phyloP scores from a whole-genome alignment of 2,888 invertebrate species.

The Melanargia galathea region DNA sequence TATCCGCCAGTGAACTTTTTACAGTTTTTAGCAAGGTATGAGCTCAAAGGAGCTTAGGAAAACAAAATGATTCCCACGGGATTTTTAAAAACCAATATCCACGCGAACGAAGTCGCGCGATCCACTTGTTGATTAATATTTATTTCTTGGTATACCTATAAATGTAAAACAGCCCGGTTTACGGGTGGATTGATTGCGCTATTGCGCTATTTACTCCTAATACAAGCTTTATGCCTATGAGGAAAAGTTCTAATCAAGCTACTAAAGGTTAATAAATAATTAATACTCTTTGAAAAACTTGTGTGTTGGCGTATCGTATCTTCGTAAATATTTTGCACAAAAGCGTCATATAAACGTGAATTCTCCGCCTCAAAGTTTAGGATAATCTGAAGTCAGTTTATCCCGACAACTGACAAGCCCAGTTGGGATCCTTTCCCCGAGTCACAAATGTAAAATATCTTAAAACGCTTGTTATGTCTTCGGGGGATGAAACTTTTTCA shows the following conservation, averaged over 20 bases:
- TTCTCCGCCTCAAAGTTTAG: conserved; percentile 12
- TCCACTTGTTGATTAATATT: too few relatives aligned
- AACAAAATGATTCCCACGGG: too few relatives aligned
- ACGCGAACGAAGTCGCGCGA: too few relatives aligned
- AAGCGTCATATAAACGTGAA: conserved; percentile 8
- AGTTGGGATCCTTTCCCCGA: conserved; percentile 20
- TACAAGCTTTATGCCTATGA: background rate
- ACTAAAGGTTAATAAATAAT: too few relatives aligned
- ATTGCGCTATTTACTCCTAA: background rate
- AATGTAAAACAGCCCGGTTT: too few relatives aligned
- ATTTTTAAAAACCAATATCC: too few relatives aligned
- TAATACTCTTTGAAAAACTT: background rate
- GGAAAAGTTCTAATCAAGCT: too few relatives aligned
- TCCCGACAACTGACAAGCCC: conserved; percentile 23
- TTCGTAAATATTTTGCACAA: background rate
- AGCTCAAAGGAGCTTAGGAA: too few relatives aligned
- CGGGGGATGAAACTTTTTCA: conserved; percentile 69
- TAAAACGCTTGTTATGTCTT: conserved; percentile 59
- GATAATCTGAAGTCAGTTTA: conserved; percentile 23
- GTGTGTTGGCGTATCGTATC: background rate
- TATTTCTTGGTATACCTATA: too few relatives aligned
- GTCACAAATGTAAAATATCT: conserved; percentile 42
- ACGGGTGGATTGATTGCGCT: too few relatives aligned
- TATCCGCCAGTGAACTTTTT: too few relatives aligned
- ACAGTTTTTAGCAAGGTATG: too few relatives aligned